Percentiles rank a stretch among this genome's conserved stretches.
phyloP scores from a whole-genome alignment of 2,797 vertebrate species.

The Paguma larvata region DNA sequence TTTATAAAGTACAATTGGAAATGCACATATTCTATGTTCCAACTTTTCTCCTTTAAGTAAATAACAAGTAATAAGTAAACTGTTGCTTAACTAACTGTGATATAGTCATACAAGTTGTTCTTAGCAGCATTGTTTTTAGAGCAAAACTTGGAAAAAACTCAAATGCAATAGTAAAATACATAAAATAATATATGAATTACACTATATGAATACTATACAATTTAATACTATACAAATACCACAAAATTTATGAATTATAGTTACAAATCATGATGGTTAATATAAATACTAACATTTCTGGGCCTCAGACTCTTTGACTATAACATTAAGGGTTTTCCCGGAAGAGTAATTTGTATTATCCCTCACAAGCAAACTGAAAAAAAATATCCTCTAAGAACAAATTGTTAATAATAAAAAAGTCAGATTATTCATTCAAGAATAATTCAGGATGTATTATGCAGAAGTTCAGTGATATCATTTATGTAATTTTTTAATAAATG shows the following conservation, averaged over 20 bases:
- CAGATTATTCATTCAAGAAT: constrained; percentile 1
- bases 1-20: constrained; percentile 8
- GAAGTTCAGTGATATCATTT: not conserved
- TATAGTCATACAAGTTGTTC: not conserved
- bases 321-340: not conserved
- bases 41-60: not conserved
- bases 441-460: not conserved
- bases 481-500: not conserved
- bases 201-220: constrained; percentile 11
- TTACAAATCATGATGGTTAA: not conserved
- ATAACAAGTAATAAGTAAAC: not conserved
- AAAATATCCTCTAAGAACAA: not conserved
- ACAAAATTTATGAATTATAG: not conserved
- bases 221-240: not conserved
- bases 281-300: constrained; percentile 11
- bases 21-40: not conserved
- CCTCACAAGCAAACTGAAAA: not conserved
- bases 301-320: not conserved
- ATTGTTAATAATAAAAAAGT: not conserved
- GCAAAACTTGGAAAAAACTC: not conserved
- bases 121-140: not conserved
- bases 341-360: not conserved
- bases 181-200: constrained; percentile 18
- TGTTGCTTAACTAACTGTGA: not conserved
- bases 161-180: not conserved